Evolutionary conservation across 2,888 invertebrate genomes (phyloP), one percentile per base, ranked within the genome.

Genomic region (Dasypolia templi): DNA sequence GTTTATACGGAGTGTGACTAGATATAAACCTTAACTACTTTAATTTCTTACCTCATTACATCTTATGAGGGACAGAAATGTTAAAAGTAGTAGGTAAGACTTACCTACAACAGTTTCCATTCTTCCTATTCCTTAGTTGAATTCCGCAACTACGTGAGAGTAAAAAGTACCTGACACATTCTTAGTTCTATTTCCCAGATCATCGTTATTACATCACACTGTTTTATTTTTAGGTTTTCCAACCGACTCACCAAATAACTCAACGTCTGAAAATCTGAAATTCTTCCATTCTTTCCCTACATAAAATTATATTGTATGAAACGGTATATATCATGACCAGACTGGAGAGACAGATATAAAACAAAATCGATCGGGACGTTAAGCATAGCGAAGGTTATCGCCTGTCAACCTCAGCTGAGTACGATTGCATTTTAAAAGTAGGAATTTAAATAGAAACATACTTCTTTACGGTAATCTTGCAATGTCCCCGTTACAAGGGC

Each of bases 371-470:
- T 86, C 68, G 32, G 6, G 19, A n/a, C 64, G 55, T 59, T 80
- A 59, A 82, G 56, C 67, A 68, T 74, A 77, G 85, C 77, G 83
- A 82, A 86, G 84, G 87, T 89, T 92, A 93, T 91, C 90, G 89
- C 77, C 87, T 91, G 92, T 91, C 93, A 92, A 87, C 86, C 89
- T 85, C 94, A 93, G 93, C 92, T 92, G 93, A 83, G 78, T 72
- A 68, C 61, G 61, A 80, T 82, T 84, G 83, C 79, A 82, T 79
- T 84, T 84, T 83, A 82, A 84, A 88, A 91, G 91, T 90, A 87
- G 88, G 87, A 90, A 92, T 92, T 94, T 92, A 94, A 95, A 93
- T 92, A 92, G 93, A 93, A 92, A 94, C 93, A 93, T 91, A 90
- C 91, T 92, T 92, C 90, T 92, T 92, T 90, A 90, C 92, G 92